Percentiles rank a stretch among this genome's conserved stretches.
These are phyloP conservation scores for Sarcophaga bullata DNA, from an alignment of 1,140 invertebrate species.

Conservation along the genomic window DNA sequence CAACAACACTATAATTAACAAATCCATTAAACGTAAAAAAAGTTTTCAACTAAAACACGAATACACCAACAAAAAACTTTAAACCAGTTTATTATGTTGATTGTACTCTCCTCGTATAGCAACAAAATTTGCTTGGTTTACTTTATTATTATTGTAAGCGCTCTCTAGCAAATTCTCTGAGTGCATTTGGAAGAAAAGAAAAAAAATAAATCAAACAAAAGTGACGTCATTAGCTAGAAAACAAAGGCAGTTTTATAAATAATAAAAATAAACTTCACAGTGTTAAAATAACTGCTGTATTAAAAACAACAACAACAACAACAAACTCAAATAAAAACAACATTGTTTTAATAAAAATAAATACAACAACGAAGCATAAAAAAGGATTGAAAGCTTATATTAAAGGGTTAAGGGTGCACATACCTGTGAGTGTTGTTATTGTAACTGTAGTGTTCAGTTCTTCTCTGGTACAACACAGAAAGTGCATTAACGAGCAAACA, in stretches of 20 bases:
- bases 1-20: too few relatives aligned
- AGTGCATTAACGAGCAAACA: slow-evolving; percentile 34
- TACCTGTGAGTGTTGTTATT: background rate
- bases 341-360: background rate
- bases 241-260: background rate
- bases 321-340: background rate
- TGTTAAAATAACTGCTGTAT: background rate
- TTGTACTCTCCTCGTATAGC: too few relatives aligned
- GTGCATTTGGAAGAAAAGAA: background rate
- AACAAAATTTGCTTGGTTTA: too few relatives aligned
- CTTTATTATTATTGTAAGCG: too few relatives aligned
- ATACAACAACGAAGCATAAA: background rate
- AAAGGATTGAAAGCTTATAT: background rate
- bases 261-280: background rate
- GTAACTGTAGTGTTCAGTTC: background rate
- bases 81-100: too few relatives aligned
- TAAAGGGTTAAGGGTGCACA: background rate
- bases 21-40: too few relatives aligned
- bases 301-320: background rate
- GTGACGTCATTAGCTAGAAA: background rate
- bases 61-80: too few relatives aligned
- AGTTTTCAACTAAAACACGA: too few relatives aligned
- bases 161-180: background rate
- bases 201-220: background rate
- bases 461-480: slow-evolving; percentile 8